Evolutionary conservation across 2,888 invertebrate genomes (phyloP).

Genomic region (Nomada ruficornis): DNA sequence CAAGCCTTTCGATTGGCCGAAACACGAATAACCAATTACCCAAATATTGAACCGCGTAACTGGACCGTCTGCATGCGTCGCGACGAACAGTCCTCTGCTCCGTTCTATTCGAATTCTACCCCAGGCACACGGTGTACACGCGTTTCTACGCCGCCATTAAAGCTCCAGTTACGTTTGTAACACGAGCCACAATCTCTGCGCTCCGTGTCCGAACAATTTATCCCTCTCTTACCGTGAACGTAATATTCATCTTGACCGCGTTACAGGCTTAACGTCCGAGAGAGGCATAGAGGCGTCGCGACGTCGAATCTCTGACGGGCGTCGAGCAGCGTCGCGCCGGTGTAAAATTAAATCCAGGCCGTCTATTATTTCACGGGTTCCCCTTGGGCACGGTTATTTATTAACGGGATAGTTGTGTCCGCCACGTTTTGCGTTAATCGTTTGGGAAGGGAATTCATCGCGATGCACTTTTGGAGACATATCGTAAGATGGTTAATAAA

Average conservation of each 20-base stretch:
- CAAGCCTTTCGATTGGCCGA: slow-evolving; percentile 10
- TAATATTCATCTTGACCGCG: slow-evolving; percentile 66
- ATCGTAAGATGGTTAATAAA: not conserved
- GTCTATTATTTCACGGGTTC: not conserved
- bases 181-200: slow-evolving; percentile 54
- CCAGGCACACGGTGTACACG: not conserved
- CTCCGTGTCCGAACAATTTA: slow-evolving; percentile 50
- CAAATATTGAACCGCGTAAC: slow-evolving; percentile 28
- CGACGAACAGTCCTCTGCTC: not conserved
- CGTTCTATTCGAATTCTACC: slow-evolving; percentile 23
- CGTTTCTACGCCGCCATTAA: slow-evolving; percentile 33
- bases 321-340: not conserved
- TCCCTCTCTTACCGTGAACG: slow-evolving; percentile 54
- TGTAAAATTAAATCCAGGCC: slow-evolving; percentile 27
- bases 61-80: not conserved
- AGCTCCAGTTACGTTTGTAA: slow-evolving; percentile 60
- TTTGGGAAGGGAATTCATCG: not conserved
- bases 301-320: not conserved
- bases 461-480: not conserved
- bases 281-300: slow-evolving; percentile 20
- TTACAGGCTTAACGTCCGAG: slow-evolving; percentile 48
- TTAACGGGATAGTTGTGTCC: not conserved
- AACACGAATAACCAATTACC: slow-evolving; percentile 22
- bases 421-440: not conserved
- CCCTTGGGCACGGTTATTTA: not conserved